Conservation (phyloP, 2,888 invertebrate genomes). For the Rutpela maculata region DNA sequence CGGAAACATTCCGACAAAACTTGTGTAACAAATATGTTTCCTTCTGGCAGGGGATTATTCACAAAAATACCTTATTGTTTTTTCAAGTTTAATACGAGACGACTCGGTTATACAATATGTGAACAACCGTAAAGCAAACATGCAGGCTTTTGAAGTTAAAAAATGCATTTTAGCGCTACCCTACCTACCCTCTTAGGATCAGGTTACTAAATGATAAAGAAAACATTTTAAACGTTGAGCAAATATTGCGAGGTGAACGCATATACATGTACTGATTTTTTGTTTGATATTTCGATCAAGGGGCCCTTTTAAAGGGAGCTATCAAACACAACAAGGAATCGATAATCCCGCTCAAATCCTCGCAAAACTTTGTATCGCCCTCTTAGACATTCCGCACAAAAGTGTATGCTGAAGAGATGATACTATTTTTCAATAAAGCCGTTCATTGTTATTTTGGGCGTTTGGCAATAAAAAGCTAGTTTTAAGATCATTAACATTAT, state of each 20-base stretch:
- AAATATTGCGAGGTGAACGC: slow-evolving; percentile 27
- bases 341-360: slow-evolving; percentile 26
- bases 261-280: slow-evolving; percentile 24
- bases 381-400: not conserved
- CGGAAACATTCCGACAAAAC: no score
- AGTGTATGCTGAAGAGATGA: not conserved
- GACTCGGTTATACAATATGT: slow-evolving; percentile 2
- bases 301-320: slow-evolving; percentile 27
- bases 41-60: not conserved
- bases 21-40: no score
- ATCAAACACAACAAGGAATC: slow-evolving; percentile 34
- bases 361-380: slow-evolving; percentile 6
- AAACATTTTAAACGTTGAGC: slow-evolving; percentile 32
- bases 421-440: no score
- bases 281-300: slow-evolving; percentile 36
- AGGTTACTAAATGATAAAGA: slow-evolving; percentile 36
- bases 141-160: slow-evolving; percentile 2
- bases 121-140: slow-evolving; percentile 4
- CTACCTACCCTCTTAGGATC: slow-evolving; percentile 5
- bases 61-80: slow-evolving; percentile 1
- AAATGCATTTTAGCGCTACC: slow-evolving; percentile 7
- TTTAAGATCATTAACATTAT: no score
- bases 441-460: no score
- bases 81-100: not conserved
- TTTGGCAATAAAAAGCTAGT: no score